phyloP scores from a whole-genome alignment of 1,140 invertebrate genomes.

The Temnothorax curvispinosus region DNA sequence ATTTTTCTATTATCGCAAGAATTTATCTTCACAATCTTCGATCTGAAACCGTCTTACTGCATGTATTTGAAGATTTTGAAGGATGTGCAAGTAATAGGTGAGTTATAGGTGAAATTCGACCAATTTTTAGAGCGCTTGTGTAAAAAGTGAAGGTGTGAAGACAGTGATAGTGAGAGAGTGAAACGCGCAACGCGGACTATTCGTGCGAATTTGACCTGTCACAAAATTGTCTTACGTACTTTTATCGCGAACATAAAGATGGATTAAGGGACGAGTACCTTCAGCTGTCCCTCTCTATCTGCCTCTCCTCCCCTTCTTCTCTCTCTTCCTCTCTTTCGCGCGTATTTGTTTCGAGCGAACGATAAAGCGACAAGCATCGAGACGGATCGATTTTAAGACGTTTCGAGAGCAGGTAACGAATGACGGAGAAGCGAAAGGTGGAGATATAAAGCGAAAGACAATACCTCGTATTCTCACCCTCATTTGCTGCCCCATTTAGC shows the following conservation, averaged over 20 bases:
- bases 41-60: neutral
- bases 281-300: neutral
- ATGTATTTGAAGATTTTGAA: neutral
- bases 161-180: neutral
- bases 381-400: constrained; percentile 22
- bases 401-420: constrained; percentile 25
- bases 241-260: constrained; percentile 63
- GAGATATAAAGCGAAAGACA: neutral
- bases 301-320: neutral
- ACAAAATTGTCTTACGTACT: constrained; percentile 66
- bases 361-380: neutral
- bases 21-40: neutral
- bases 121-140: neutral
- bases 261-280: constrained; percentile 56
- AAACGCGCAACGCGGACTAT: constrained; percentile 14
- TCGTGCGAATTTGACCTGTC: constrained; percentile 61
- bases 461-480: constrained; percentile 14
- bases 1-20: neutral
- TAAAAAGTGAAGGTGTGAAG: constrained; percentile 13
- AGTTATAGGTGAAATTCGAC: neutral
- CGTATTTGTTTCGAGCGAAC: constrained; percentile 31
- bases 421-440: neutral
- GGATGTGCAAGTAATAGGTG: neutral
- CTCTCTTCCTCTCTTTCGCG: neutral
- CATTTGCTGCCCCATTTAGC: neutral